Evolutionary conservation across 2,113 vertebrate genomes (phyloP), one percentile per base, ranked within the genome.

Genomic region (Abramis brama): DNA sequence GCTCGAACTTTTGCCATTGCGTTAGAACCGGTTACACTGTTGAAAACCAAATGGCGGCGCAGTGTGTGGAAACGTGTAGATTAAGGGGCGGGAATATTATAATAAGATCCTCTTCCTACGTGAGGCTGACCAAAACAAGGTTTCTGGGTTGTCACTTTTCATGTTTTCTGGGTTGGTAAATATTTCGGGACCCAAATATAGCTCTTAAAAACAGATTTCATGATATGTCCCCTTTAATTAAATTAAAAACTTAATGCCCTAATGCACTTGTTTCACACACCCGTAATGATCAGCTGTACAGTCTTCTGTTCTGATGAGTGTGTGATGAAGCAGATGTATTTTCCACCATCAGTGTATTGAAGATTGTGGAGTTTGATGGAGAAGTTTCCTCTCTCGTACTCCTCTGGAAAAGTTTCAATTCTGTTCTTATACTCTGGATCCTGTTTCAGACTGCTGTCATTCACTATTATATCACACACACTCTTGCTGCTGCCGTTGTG

Each of bases 221-320:
- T 33, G 30, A 33, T 33, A 33, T 33, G 30, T 33, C 30, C 30
- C 30, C 30, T 25, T 62, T 4, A 11, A 60, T 1, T 60, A 4
- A 25, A 62, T 11, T 62, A 1, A 62, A 62, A 25, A 25, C 8
- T 11, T 62, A 0, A 62, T 57, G 2, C 55, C 6, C 0, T 62
- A 12, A 62, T 57, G 0, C 2, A 12, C 9, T 62, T 12, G 2
- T 71, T 39, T 43, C 21, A 73, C 21, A 45, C 33, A 86, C 85
- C 77, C 0, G 0, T 82, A 8, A 82, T 47, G 10, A 8, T 36
- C 7, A 86, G 57, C 2, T 55, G 0, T 27, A 66, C 0, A 27
- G 45, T 17, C 0, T 0, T 0, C 0, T 10, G 0, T 10, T 17
- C 12, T 57, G 3, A 4, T 66, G 21, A 6, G 13, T 19, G 10